Conservation (phyloP, 1,140 invertebrate genomes). For the Brachionus koreanus region DNA sequence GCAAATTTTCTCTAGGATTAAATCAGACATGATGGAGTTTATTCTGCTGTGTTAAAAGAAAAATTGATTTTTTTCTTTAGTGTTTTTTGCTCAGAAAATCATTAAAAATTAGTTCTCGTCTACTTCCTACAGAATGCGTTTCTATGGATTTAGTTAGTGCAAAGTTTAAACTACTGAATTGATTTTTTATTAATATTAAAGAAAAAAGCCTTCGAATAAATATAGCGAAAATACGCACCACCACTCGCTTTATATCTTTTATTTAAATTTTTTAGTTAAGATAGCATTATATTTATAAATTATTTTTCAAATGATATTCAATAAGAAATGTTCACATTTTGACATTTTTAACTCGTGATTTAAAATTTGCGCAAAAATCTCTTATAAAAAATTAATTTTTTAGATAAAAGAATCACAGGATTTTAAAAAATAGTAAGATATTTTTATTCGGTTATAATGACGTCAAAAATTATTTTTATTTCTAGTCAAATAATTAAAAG, state of each 20-base stretch:
- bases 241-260: not conserved
- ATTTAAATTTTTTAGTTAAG: not conserved
- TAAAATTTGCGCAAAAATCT: no score
- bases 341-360: no score
- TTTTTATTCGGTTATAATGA: no score
- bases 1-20: not conserved
- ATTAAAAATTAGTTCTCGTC: not conserved
- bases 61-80: not conserved
- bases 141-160: not conserved
- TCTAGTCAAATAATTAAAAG: no score
- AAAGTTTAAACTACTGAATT: not conserved
- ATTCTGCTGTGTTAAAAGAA: not conserved
- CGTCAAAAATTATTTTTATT: no score
- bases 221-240: not conserved
- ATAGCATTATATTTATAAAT: no score
- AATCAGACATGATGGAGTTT: not conserved
- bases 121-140: not conserved
- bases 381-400: no score
- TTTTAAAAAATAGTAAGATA: no score
- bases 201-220: not conserved
- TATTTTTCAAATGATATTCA: no score
- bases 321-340: no score
- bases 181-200: not conserved
- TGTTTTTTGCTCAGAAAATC: not conserved
- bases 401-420: no score